A percentile compares a stretch with the other conserved stretches of the same genome.
Conservation (phyloP, 2,888 invertebrate species). For the Limnephilus lunatus region DNA sequence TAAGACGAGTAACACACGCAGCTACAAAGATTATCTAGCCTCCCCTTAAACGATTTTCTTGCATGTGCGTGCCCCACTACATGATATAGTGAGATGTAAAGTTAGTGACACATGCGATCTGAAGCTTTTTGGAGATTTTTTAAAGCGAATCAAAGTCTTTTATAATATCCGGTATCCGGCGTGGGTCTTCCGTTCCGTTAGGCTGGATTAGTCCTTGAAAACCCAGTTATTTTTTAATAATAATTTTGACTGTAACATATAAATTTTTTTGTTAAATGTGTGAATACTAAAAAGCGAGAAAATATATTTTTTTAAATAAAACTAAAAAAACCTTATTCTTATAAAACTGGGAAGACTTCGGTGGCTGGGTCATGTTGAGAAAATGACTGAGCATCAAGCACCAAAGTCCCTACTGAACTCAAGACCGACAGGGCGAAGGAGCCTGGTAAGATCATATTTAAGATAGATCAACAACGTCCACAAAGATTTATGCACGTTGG, state of each 20-base stretch:
- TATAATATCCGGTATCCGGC: slow-evolving; percentile 41
- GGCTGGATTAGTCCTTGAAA: neutral
- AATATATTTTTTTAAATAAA: too few relatives aligned
- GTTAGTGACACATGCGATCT: slow-evolving; percentile 20
- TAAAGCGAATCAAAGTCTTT: slow-evolving; percentile 24
- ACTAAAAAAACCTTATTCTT: too few relatives aligned
- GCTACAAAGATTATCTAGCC: neutral
- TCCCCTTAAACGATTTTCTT: neutral
- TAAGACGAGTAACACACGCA: neutral
- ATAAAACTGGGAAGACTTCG: too few relatives aligned
- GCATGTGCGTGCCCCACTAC: neutral
- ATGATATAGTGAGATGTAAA: neutral
- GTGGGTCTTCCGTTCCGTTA: slow-evolving; percentile 35
- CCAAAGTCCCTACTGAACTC: too few relatives aligned
- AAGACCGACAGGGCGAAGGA: too few relatives aligned
- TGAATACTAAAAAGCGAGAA: too few relatives aligned
- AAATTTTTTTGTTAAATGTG: too few relatives aligned
- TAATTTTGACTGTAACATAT: neutral
- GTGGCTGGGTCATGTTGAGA: too few relatives aligned
- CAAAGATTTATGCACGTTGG: too few relatives aligned
- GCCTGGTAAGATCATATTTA: too few relatives aligned
- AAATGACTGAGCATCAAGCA: too few relatives aligned
- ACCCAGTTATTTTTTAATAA: slow-evolving; percentile 11
- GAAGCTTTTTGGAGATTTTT: slow-evolving; percentile 10
- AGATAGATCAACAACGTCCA: too few relatives aligned